Base-by-base conservation (phyloP, 2,797 vertebrate genomes). In the Chanos chanos region DNA sequence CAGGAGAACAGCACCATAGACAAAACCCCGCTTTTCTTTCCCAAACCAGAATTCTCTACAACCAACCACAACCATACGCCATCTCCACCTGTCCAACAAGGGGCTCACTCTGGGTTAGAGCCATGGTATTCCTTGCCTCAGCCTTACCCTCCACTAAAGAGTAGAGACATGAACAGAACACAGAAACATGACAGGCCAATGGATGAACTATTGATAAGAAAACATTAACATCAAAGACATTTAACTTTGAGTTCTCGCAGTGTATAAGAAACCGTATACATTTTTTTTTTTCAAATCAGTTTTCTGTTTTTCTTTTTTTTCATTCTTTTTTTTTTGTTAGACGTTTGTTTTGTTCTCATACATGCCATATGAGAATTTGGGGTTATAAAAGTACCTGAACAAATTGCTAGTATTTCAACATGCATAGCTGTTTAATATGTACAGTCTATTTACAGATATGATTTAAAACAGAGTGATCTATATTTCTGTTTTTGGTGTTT, bases 351-450 rank as follows among this genome's bases (percentile, higher is more conserved):
- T 89, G 82, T 77, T 71, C 84, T 79, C 87, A 84, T 90, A 89
- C 95, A 97, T 97, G 96, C 96, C 93, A 84, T 86, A 89, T 85
- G 83, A 86, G 82, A 85, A 84, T 86, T 90, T 34, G 83, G 81
- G 83, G 87, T 94, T 96, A 94, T 98, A 73, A 52, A 95, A 95
- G 92, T 94, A 95, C 93, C 94, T 96, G 94, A 96, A 96, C 89
- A 89, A 89, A 95, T 94, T 89, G 89, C 90, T 93, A 94, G 91
- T 91, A 89, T 92, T 89, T 91, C 89, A 92, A 86, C 96, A 97
- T 98, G 96, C 96, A 94, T 92, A 93, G 93, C 81, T 91, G 88
- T 89, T 91, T 86, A 73, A 71, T 87, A 89, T 90, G 87, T 89
- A 92, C 88, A 90, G 67, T 80, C 74, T 97, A 96, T 98, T 92